Evolutionary conservation across 2,888 invertebrate genomes (phyloP).

Genomic region (Tuta absoluta): DNA sequence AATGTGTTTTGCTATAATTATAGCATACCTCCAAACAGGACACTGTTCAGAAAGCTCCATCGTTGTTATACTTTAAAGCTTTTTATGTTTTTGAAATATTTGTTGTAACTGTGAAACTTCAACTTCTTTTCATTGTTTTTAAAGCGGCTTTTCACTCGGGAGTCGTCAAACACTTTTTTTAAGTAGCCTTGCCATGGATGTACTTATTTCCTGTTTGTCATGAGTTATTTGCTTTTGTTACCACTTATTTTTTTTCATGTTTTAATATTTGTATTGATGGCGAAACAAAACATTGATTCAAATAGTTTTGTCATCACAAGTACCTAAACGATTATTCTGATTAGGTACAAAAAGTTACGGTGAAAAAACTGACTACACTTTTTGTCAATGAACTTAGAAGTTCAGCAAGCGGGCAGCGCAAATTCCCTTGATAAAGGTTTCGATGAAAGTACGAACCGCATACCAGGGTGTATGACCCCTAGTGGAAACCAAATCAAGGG

Average conservation of each 20-base stretch:
- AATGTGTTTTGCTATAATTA: constrained; percentile 54
- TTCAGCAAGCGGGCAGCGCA: neutral
- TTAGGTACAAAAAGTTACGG: no score
- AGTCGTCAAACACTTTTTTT: constrained; percentile 49
- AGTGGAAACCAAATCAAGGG: constrained; percentile 91
- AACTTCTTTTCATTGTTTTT: constrained; percentile 55
- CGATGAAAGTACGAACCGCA: constrained; percentile 49
- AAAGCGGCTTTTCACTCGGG: constrained; percentile 48
- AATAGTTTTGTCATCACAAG: no score
- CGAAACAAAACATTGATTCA: neutral
- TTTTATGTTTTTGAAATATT: constrained; percentile 67
- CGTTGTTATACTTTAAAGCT: constrained; percentile 62
- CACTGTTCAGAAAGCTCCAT: constrained; percentile 57
- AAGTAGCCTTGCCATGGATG: constrained; percentile 61
- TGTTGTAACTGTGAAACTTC: constrained; percentile 58
- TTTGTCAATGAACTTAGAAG: neutral
- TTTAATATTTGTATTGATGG: neutral
- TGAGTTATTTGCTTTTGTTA: constrained; percentile 22
- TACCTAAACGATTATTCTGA: no score
- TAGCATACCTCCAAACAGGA: constrained; percentile 60
- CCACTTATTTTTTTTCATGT: neutral
- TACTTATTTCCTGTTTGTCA: constrained; percentile 57
- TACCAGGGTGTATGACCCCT: constrained; percentile 84
- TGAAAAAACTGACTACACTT: no score
- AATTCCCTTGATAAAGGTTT: constrained; percentile 61